Base-by-base conservation (phyloP, 2,113 vertebrate species). In the Propithecus coquereli region DNA sequence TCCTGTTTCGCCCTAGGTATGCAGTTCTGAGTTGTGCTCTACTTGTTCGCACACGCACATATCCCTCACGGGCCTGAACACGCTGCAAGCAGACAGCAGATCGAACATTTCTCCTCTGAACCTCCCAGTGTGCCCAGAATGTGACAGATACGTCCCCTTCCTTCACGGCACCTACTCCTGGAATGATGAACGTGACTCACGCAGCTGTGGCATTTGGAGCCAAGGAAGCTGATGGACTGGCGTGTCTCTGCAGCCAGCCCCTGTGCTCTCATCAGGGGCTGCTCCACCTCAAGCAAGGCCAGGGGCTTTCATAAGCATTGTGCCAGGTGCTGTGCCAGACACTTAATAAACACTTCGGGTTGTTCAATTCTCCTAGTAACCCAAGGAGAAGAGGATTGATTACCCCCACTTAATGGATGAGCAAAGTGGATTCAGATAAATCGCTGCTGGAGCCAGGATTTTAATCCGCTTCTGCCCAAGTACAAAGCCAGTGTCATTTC, bases 301-400 rank as follows among this genome's bases (percentile, higher is more conserved):
- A 1, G 45, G 37, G 25, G 59, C 65, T 27, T 30, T 50, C 23
- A 18, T 11, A n/a, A 34, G 37, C 70, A 0, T 0, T 6, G 25
- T 18, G 70, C 34, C 40, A 27, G 30, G 65, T 14, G 57, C 50
- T 25, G 7, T 30, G 70, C 54, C 27, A 22, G 22, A 45, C 3
- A 14, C 76, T 27, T 57, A 37, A 70, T 71, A 66, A 40, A 79
- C 9, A 85, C 25, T 76, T 30, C 0, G 1, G 25, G 52, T 77
- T 34, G 0, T 74, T 43, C 52, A 8, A 30, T 37, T 81, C 66
- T 91, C 16, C 87, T 10, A 70, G 52, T 6, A 5, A 66, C 77
- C 22, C 23, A 18, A 20, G 23, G 32, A 54, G 22, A 30, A 63
- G 32, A 34, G 66, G 50, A 17, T 16, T 27, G 34, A 37, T 45